Base-by-base conservation (phyloP, 2,797 vertebrate species). In the Melanotaenia trifasciata region DNA sequence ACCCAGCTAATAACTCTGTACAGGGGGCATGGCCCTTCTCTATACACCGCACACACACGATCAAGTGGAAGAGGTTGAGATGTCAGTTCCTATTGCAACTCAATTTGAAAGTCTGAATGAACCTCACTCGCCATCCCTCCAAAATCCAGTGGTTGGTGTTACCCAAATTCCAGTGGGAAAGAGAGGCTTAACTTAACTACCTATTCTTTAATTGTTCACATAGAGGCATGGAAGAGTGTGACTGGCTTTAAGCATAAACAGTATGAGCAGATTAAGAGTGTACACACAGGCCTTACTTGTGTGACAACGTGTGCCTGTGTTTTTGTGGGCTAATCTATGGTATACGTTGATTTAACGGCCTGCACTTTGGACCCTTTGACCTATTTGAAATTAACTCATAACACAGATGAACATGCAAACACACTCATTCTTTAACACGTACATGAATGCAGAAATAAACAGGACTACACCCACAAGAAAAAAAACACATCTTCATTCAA, bases 1-100 rank as follows among this genome's bases (percentile, higher is more conserved):
- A 94, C 90, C 88, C 91, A 93, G 90, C 88, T 93, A 94, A 94
- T 94, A 92, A 93, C 91, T 90, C 89, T 86, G 89, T 84, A 90
- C 89, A 91, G 90, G 87, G 92, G 90, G 83, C 87, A 90, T 61
- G 80, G 90, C 85, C 90, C 89, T 36, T 53, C 73, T 82, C 89
- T 87, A 83, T 72, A 87, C 90, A 87, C 86, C 79, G 56, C 87
- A 84, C 89, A 87, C 90, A 87, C 86, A 93, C 71, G 1, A 90
- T 88, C 87, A 88, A 89, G 86, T 89, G 87, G 86, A 87, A 88
- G 72, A 80, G 87, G 89, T 91, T 75, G 87, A 84, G 72, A 90
- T 70, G 90, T 89, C 91, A 89, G 66, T 81, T 92, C 85, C 83
- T 92, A 92, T 88, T 88, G 89, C 69, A 68, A 38, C 73, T 80